Evolutionary conservation across 1,140 invertebrate genomes (phyloP), one percentile per base, ranked within the genome.

Genomic region (Campoletis sonorensis): DNA sequence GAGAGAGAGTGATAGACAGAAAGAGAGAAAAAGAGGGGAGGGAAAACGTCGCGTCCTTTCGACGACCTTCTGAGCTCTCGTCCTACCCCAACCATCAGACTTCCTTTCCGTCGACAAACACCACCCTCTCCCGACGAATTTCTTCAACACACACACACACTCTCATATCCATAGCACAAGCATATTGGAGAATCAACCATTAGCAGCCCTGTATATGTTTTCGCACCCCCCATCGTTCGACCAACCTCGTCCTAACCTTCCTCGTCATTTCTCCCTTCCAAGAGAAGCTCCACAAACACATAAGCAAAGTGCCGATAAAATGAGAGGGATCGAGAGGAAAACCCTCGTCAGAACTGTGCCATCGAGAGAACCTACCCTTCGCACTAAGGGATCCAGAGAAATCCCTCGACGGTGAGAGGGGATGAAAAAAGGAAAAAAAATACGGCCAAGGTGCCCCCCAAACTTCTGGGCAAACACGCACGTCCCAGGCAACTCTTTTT

Each of bases 71-170:
- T 85, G 76, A 84, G 82, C 83, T 78, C 83, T 76, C 85, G 88
- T 88, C 88, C 89, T 90, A 90, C 86, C 89, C 88, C 88, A 90
- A 90, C 85, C 84, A 51, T 80, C 40, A 88, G 83, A 85, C 85
- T 86, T 86, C 82, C 82, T 84, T 86, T 86, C 71, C 86, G 73
- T 67, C 82, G 75, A 70, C 84, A 88, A 86, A 84, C 81, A 85
- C 76, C 85, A 67, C 79, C 81, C 64, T 75, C 80, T 79, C 51
- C n/a, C 23, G 40, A 75, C 78, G 68, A 21, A 79, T n/a, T 23
- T 80, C 73, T 51, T 76, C 78, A 49, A n/a, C 23, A 81, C 79
- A 23, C 30, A 58, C 21, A 51, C 11, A 71, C 58, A 54, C 80
- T 67, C n/a, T 33, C 27, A 23, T 79, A 21, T n/a, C 23, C 11